Conservation (phyloP, 2,797 vertebrate species). For the Thaleichthys pacificus region DNA sequence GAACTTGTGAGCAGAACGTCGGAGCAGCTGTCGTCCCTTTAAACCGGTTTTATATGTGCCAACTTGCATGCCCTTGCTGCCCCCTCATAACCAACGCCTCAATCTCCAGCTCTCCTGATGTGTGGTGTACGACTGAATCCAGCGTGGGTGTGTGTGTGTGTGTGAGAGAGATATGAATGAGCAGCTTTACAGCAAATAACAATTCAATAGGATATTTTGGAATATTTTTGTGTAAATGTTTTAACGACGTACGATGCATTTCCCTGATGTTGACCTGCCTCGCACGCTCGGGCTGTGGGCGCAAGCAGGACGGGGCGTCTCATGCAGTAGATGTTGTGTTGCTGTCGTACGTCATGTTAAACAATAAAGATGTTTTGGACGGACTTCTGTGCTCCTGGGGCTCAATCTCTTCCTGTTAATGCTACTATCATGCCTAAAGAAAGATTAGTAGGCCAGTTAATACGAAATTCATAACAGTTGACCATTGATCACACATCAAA, state of each 20-base stretch:
- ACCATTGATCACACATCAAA: conserved; percentile 6
- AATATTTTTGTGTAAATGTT: conserved; percentile 50
- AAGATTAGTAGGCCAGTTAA: background rate
- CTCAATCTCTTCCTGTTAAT: too few species aligned
- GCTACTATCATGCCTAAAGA: background rate
- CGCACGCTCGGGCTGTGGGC: conserved; percentile 41
- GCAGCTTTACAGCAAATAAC: conserved; percentile 35
- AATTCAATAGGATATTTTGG: conserved; percentile 45
- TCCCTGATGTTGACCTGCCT: conserved; percentile 38
- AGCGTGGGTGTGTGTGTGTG: background rate
- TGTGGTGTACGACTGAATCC: conserved; percentile 10
- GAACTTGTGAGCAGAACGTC: conserved; percentile 80
- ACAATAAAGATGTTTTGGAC: conserved; percentile 59
- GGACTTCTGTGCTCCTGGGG: background rate
- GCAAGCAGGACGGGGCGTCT: too few species aligned
- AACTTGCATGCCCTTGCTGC: conserved; percentile 64
- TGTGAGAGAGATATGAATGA: background rate
- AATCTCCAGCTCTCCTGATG: conserved; percentile 41
- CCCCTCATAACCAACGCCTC: conserved; percentile 33
- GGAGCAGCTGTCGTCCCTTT: conserved; percentile 12
- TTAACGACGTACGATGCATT: background rate
- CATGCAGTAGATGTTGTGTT: conserved; percentile 19
- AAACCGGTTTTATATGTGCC: conserved; percentile 48
- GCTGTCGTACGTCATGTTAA: conserved; percentile 32
- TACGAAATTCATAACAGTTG: background rate